These are phyloP conservation scores for Coranthus polyacanthus DNA, from an alignment of 2,797 vertebrate genomes.

Conservation along the genomic window DNA sequence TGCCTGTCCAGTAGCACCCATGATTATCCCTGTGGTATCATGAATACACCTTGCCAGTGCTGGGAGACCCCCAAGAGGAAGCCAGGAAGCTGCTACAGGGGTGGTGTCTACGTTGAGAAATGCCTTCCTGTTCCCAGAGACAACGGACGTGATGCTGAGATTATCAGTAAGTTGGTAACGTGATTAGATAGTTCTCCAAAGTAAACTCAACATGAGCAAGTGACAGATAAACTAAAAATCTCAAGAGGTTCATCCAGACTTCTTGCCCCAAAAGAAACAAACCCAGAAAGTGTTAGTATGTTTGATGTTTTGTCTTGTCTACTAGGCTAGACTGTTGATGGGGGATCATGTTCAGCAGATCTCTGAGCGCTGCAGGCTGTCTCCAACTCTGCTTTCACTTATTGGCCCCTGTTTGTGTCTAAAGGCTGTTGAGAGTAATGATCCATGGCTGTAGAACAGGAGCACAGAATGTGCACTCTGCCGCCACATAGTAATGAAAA, in stretches of 20 bases:
- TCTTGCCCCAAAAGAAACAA: conserved; percentile 14
- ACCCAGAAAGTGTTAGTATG: conserved; percentile 9
- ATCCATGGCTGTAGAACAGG: conserved; percentile 40
- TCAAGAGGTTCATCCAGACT: neutral
- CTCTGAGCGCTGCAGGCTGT: conserved; percentile 28
- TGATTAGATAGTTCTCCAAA: neutral
- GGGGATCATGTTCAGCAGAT: conserved; percentile 27
- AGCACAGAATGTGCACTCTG: conserved; percentile 53
- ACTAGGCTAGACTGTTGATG: conserved; percentile 6
- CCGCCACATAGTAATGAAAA: conserved; percentile 59
- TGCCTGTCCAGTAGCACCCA: conserved; percentile 95
- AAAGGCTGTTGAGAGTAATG: conserved; percentile 51
- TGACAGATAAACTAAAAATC: conserved; percentile 1
- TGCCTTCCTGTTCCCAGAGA: conserved; percentile 89
- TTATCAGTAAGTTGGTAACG: conserved; percentile 87
- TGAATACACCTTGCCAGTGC: conserved; percentile 97
- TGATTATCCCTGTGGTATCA: conserved; percentile 96
- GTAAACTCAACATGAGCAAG: neutral
- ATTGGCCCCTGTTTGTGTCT: conserved; percentile 28
- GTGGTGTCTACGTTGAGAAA: conserved; percentile 93
- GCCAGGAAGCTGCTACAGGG: conserved; percentile 92
- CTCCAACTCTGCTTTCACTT: conserved; percentile 21
- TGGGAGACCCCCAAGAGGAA: conserved; percentile 90
- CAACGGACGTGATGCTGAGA: conserved; percentile 83
- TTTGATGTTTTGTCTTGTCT: conserved; percentile 27